Percentiles rank a stretch among this genome's conserved stretches.
phyloP scores from a whole-genome alignment of 1,140 invertebrate genomes.

The Uloborus diversus region DNA sequence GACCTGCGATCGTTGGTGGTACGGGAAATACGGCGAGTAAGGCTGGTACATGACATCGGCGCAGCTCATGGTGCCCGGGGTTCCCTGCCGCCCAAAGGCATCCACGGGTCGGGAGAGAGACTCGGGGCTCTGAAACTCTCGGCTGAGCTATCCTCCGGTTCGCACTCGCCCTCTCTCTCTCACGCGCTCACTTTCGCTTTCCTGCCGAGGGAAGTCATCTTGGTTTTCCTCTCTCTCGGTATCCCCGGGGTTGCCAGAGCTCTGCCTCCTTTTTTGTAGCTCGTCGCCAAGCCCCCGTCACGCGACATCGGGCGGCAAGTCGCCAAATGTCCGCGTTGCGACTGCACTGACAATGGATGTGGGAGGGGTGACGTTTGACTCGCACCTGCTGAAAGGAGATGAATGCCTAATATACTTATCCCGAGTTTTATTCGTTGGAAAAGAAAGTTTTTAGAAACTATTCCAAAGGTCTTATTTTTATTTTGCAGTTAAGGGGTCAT shows the following conservation, averaged over 20 bases:
- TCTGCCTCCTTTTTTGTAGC: background rate
- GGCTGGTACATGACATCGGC: constrained; percentile 58
- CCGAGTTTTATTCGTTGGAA: too few species aligned
- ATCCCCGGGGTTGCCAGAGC: background rate
- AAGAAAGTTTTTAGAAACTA: too few species aligned
- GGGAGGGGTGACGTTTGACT: too few species aligned
- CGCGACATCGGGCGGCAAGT: background rate
- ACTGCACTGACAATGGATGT: too few species aligned
- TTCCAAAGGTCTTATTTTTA: too few species aligned
- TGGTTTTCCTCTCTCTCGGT: background rate
- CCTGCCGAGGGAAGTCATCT: background rate
- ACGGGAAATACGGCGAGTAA: constrained; percentile 58
- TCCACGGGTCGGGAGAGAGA: background rate
- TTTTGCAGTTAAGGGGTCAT: too few species aligned
- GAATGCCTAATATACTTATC: too few species aligned
- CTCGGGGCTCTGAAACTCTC: background rate
- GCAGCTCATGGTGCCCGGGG: constrained; percentile 53
- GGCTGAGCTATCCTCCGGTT: background rate
- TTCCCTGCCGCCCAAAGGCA: background rate
- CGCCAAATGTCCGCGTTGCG: constrained; percentile 28
- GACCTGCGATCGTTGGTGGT: constrained; percentile 28
- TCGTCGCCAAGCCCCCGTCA: background rate
- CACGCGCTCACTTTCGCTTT: too few species aligned
- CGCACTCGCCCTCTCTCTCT: background rate
- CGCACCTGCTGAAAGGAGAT: too few species aligned